Percentiles rank a stretch among this genome's conserved stretches.
Conservation (phyloP, 2,113 vertebrate species). For the Petroica traversi region DNA sequence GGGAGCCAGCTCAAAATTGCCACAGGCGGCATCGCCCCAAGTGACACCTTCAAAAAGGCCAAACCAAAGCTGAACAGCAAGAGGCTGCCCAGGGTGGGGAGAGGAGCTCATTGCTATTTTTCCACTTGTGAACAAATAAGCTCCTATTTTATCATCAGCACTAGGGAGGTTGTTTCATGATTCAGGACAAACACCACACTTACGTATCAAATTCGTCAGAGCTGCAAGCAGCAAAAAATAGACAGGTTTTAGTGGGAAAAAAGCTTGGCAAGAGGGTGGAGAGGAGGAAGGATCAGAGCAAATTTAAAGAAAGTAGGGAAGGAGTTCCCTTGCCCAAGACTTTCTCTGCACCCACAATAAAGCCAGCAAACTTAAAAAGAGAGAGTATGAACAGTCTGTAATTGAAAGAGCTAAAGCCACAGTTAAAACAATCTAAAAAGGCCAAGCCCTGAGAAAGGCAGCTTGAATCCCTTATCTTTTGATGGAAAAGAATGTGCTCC, state of each 20-base stretch:
- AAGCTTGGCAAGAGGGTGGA: background rate
- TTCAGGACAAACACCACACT: background rate
- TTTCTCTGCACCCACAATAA: constrained; percentile 30
- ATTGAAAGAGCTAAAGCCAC: constrained; percentile 10
- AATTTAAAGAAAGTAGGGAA: background rate
- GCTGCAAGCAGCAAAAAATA: background rate
- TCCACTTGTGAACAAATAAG: background rate
- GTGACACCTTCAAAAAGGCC: background rate
- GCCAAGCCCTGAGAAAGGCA: constrained; percentile 64
- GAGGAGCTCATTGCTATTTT: background rate
- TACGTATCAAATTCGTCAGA: background rate
- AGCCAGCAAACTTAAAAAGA: constrained; percentile 35
- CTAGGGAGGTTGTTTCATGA: background rate
- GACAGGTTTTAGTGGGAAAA: background rate
- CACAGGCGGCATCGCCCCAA: background rate
- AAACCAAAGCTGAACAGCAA: background rate
- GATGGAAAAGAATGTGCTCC: constrained; percentile 91
- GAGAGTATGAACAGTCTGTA: constrained; percentile 17
- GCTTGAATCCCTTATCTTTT: constrained; percentile 82
- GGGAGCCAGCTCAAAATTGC: background rate
- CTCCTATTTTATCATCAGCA: background rate
- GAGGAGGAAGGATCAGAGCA: background rate
- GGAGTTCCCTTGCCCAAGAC: background rate
- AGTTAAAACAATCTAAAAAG: constrained; percentile 56
- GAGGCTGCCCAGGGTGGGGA: background rate